A percentile compares a stretch with the other conserved stretches of the same genome.
phyloP scores from a whole-genome alignment of 2,113 vertebrate species.

The Cyphomyrus plagiostoma region DNA sequence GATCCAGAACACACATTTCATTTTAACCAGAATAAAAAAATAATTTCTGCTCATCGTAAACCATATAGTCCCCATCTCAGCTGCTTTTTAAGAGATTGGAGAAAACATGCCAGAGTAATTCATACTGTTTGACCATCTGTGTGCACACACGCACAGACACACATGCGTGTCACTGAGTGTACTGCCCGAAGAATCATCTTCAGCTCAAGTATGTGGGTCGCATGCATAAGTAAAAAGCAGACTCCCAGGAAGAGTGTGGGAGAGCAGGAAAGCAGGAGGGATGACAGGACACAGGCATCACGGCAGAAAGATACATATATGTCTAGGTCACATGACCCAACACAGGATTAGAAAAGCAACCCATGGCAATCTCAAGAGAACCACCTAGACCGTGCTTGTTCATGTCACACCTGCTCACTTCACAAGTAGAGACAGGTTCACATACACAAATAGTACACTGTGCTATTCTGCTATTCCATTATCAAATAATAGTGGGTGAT shows the following conservation, averaged over 20 bases:
- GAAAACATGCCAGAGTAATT: neutral
- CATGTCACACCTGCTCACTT: neutral
- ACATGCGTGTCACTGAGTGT: neutral
- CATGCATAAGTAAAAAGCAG: neutral
- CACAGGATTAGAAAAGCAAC: neutral
- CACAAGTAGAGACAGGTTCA: neutral
- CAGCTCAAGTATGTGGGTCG: conserved; percentile 2
- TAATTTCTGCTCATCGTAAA: neutral
- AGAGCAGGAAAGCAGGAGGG: neutral
- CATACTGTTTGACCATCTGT: neutral
- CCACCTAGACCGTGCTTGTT: neutral
- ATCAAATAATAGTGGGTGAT: neutral
- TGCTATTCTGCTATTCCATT: neutral
- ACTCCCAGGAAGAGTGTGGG: neutral
- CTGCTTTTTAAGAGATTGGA: neutral
- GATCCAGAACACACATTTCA: neutral
- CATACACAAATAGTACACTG: neutral
- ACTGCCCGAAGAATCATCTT: neutral
- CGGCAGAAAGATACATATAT: neutral
- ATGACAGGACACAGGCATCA: neutral
- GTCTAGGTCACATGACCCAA: neutral
- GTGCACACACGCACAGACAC: neutral
- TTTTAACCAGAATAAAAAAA: neutral
- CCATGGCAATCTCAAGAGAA: neutral
- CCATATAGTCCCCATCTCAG: neutral